Conservation (phyloP, 1,140 invertebrate species). For the Scaptomyza pallida region DNA sequence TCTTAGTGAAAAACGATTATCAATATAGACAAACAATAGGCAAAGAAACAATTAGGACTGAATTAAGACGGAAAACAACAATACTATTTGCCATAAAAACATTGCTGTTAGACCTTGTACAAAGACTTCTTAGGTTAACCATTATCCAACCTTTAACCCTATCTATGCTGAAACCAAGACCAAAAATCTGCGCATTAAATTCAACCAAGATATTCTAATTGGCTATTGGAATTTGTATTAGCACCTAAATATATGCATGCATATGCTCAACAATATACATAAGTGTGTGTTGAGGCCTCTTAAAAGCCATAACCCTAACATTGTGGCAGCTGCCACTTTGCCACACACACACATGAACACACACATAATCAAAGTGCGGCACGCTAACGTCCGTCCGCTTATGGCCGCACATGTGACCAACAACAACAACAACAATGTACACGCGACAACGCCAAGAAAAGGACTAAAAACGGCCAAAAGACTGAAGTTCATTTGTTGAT, state of each 20-base stretch:
- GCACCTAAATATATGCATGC: not conserved
- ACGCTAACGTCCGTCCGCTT: not conserved
- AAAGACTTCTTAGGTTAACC: no score
- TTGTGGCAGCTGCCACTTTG: conserved; percentile 37
- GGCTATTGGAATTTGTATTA: conserved; percentile 23
- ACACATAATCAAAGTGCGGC: conserved; percentile 24
- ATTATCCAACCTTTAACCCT: no score
- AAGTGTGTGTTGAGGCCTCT: not conserved
- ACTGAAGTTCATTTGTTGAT: not conserved
- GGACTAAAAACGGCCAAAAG: conserved; percentile 17
- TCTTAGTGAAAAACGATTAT: no score
- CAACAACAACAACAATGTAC: conserved; percentile 42
- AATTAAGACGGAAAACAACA: no score
- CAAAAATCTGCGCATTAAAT: conserved; percentile 7
- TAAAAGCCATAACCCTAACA: conserved; percentile 19
- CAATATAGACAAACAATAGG: no score
- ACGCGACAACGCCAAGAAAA: conserved; percentile 16
- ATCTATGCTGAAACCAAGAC: no score
- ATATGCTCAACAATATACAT: not conserved
- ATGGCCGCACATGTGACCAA: conserved; percentile 26
- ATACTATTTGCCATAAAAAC: no score
- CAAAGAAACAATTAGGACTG: no score
- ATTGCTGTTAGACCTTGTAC: no score
- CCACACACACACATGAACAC: conserved; percentile 2
- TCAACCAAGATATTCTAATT: conserved; percentile 40